phyloP scores from a whole-genome alignment of 2,797 vertebrate genomes.

The Tachyglossus aculeatus region DNA sequence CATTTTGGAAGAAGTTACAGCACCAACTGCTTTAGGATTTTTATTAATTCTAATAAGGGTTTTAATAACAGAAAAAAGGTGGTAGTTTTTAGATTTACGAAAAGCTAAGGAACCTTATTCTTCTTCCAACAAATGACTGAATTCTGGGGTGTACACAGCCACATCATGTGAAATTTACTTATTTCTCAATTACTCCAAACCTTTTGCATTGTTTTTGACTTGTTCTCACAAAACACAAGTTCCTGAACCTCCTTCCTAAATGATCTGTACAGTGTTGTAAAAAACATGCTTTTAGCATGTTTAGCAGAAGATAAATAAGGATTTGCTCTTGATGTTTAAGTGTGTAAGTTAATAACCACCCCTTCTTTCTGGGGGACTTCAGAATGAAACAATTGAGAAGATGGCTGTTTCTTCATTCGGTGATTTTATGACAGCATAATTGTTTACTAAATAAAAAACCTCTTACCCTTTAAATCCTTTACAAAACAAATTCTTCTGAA shows the following conservation, averaged over 20 bases:
- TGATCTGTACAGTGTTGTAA: background rate
- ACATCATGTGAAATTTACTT: too few species aligned
- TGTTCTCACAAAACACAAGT: constrained; percentile 13
- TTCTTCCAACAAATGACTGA: too few species aligned
- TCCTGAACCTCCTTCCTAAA: constrained; percentile 24
- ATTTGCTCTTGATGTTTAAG: constrained; percentile 38
- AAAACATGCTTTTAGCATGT: constrained; percentile 27
- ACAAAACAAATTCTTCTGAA: constrained; percentile 13
- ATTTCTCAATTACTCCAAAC: constrained; percentile 16
- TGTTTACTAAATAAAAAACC: background rate
- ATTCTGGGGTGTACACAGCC: too few species aligned
- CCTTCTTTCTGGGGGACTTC: constrained; percentile 54
- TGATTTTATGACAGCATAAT: constrained; percentile 20
- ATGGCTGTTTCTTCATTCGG: constrained; percentile 1
- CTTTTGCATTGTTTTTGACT: background rate
- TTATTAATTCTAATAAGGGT: too few species aligned
- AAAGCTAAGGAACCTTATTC: too few species aligned
- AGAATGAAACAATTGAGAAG: constrained; percentile 17
- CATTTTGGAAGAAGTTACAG: too few species aligned
- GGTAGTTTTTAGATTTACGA: too few species aligned
- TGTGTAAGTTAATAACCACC: constrained; percentile 14
- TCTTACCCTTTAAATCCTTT: constrained; percentile 15
- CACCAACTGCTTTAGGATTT: too few species aligned
- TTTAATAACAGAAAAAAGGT: too few species aligned
- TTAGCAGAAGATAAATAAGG: constrained; percentile 36